Evolutionary conservation across 2,797 vertebrate genomes (phyloP).

Genomic region (Rallus crepitans): DNA sequence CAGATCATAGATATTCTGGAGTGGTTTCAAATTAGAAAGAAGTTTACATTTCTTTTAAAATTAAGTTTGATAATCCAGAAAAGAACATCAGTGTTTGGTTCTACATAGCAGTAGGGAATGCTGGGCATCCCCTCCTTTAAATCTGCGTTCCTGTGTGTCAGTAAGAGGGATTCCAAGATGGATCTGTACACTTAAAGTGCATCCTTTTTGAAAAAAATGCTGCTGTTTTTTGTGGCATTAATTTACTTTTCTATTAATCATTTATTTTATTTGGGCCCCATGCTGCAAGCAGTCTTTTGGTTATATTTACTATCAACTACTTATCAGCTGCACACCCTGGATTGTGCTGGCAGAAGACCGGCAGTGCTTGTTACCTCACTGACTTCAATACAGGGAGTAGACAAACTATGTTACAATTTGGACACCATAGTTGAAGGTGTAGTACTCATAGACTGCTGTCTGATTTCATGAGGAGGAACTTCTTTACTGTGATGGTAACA

Average conservation of each 20-base stretch:
- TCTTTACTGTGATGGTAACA: too few relatives aligned
- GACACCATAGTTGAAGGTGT: background rate
- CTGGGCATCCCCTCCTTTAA: background rate
- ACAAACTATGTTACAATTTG: background rate
- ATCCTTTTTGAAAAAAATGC: background rate
- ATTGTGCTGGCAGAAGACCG: too few relatives aligned
- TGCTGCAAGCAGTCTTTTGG: background rate
- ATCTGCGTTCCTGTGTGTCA: background rate
- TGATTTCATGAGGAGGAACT: background rate
- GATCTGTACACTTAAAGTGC: background rate
- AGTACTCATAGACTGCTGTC: background rate
- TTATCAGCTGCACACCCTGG: background rate
- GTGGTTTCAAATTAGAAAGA: background rate
- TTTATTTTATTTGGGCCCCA: background rate
- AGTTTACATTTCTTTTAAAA: background rate
- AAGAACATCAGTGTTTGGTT: background rate
- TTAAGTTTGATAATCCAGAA: background rate
- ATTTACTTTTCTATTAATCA: background rate
- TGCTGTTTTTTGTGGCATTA: background rate
- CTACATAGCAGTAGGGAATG: background rate
- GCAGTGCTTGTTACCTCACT: background rate
- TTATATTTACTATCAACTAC: background rate
- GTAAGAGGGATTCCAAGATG: background rate
- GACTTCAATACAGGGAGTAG: background rate
- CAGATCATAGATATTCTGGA: rapidly evolving